Conservation (phyloP, 2,888 invertebrate genomes). For the Spisula subtruncata region DNA sequence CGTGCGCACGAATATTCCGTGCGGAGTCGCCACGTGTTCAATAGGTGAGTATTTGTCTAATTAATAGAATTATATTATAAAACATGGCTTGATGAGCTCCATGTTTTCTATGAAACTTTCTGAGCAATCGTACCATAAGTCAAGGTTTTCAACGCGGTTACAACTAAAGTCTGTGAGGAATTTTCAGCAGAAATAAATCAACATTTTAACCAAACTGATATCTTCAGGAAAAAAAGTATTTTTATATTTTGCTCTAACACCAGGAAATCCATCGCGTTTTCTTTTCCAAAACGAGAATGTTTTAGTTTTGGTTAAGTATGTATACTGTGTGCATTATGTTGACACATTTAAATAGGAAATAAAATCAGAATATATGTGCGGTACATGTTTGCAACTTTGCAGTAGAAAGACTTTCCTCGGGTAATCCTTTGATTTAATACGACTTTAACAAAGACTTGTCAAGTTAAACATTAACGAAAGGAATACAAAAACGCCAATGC, state of each 20-base stretch:
- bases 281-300: background rate
- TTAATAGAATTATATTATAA: constrained; percentile 44
- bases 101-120: background rate
- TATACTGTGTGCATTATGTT: background rate
- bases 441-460: constrained; percentile 26
- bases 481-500: constrained; percentile 22
- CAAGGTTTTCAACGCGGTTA: background rate
- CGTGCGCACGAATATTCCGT: constrained; percentile 16
- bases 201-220: background rate
- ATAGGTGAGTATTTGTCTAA: constrained; percentile 52
- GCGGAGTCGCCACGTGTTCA: constrained; percentile 19
- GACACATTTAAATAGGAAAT: background rate
- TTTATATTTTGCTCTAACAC: background rate
- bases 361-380: background rate
- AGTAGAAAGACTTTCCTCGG: background rate
- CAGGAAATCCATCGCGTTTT: background rate
- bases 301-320: no score
- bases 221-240: background rate
- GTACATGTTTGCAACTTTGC: background rate
- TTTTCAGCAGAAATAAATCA: background rate
- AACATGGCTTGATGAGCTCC: background rate
- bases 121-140: background rate
- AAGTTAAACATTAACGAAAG: constrained; percentile 35
- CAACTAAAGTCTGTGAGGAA: background rate
- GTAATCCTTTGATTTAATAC: background rate